Evolutionary conservation across 2,888 invertebrate species (phyloP), one percentile per base, ranked within the genome.

Genomic region (Stenoptilia bipunctidactyla): DNA sequence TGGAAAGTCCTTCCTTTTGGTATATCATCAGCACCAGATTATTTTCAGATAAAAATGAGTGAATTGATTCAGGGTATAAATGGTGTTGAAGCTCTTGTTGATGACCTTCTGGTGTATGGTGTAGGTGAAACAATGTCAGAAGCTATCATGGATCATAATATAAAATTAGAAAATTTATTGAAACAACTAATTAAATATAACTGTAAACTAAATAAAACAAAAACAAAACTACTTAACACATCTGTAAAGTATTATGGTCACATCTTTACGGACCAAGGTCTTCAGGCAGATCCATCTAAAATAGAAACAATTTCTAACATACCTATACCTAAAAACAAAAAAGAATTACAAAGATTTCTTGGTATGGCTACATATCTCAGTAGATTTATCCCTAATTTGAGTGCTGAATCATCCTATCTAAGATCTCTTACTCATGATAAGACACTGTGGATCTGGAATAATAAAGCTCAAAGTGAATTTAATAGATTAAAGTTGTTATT

Each of bases 1-100:
- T 43, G 42, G 42, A 27, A 14, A 30, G 15, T 34, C 1, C 37
- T 43, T 4, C 42, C 42, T 5, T 43, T 43, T 27, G 36, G 36
- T 13, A 30, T 40, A n/a, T 36, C 36, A 6, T 36, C 36, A 13
- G 13, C 40, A 6, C 36, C 13, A 10, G 25, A 35, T 35, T n/a
- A n/a, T n/a, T 39, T 39, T 35, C 36, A 35, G 45, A 30, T 30
- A 3, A 30, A 30, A 30, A 30, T 30, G 30, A 12, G 13, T 30
- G 30, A 30, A 30, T 3, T 30, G 4, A 10, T 30, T 30, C 30
- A 30, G 13, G 30, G 30, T 3, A 3, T 30, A 30, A 10, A 30
- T 10, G n/a, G 10, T n/a, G 10, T 30, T 12, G 30, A 30, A 30
- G 10, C 13, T 10, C 30, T 30, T 6, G 30, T 12, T 10, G 30